Conservation (phyloP, 2,888 invertebrate genomes). For the Zonitis immaculata region DNA sequence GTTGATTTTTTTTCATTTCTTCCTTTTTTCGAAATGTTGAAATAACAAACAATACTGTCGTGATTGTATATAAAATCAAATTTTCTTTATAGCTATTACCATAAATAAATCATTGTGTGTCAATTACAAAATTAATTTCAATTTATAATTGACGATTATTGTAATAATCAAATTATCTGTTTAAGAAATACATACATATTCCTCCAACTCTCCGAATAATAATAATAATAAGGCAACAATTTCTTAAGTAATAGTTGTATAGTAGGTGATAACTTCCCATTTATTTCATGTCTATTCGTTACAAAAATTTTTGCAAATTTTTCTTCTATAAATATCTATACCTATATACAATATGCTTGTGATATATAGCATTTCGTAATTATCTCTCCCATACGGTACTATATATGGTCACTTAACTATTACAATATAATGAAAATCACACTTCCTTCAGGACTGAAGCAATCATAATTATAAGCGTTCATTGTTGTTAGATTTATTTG, state of each 20-base stretch:
- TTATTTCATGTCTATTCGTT: background rate
- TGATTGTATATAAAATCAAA: no score
- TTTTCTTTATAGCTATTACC: background rate
- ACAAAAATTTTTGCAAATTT: background rate
- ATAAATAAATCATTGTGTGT: background rate
- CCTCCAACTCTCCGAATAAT: background rate
- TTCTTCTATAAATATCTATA: no score
- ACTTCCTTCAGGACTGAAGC: conserved; percentile 3
- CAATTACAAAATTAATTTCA: background rate
- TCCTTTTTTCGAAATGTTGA: no score
- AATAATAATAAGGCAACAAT: background rate
- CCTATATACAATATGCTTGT: background rate
- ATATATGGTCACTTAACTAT: conserved; percentile 4
- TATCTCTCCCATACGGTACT: conserved; percentile 3
- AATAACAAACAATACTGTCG: no score
- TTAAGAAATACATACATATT: background rate
- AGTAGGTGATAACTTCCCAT: background rate
- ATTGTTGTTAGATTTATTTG: no score
- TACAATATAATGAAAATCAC: no score
- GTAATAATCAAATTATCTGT: background rate
- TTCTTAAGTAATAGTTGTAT: background rate
- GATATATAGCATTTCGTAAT: conserved; percentile 2
- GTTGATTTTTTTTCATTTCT: no score
- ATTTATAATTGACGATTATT: background rate
- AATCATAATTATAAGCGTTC: no score